phyloP scores from a whole-genome alignment of 2,797 vertebrate genomes.

The Gobio occitaniae region DNA sequence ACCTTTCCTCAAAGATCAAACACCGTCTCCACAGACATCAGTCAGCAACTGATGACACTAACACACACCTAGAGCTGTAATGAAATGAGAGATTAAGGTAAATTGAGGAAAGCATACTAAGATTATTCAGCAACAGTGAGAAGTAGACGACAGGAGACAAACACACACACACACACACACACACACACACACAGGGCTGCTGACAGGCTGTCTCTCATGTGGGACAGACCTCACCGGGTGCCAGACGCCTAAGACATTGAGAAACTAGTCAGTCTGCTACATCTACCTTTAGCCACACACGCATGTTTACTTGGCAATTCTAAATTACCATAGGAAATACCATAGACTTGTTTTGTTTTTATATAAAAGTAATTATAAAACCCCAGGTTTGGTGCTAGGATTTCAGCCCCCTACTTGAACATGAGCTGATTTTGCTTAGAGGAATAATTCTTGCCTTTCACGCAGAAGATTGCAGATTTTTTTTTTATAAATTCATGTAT shows the following conservation, averaged over 20 bases:
- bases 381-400: not conserved
- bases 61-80: slow-evolving; percentile 2
- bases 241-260: slow-evolving; percentile 21
- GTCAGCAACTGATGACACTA: not conserved
- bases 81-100: not conserved
- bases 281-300: slow-evolving; percentile 29
- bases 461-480: not conserved
- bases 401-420: slow-evolving; percentile 11
- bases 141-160: slow-evolving; percentile 18
- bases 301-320: not conserved
- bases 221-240: slow-evolving; percentile 61
- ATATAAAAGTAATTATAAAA: slow-evolving; percentile 11
- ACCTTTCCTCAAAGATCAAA: slow-evolving; percentile 28
- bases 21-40: slow-evolving; percentile 32
- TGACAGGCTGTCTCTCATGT: slow-evolving; percentile 67
- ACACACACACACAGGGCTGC: slow-evolving; percentile 57
- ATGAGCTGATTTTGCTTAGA: slow-evolving; percentile 3
- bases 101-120: not conserved
- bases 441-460: not conserved
- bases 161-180: not conserved
- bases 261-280: not conserved
- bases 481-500: not conserved
- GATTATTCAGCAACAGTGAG: slow-evolving; percentile 27
- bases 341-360: slow-evolving; percentile 1
- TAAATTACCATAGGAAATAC: slow-evolving; percentile 9